Percentiles rank a stretch among this genome's conserved stretches.
phyloP scores from a whole-genome alignment of 2,888 invertebrate genomes.

The Microctonus brassicae region DNA sequence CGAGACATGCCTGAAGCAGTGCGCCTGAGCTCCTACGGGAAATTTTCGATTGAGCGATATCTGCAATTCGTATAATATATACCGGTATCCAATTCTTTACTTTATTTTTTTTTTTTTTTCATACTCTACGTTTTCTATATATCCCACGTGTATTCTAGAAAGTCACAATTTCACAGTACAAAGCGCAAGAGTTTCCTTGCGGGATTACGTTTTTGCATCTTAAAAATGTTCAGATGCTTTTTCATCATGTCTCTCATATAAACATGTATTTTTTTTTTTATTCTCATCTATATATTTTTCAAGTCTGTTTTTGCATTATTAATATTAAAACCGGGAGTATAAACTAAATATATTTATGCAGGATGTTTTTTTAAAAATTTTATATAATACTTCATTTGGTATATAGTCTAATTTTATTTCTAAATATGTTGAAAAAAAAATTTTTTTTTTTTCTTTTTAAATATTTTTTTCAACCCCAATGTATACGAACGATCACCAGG shows the following conservation, averaged over 20 bases:
- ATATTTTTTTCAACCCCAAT: neutral
- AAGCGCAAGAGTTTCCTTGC: constrained; percentile 21
- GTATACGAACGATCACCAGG: neutral
- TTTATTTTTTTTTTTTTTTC: constrained; percentile 7
- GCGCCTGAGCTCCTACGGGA: constrained; percentile 45
- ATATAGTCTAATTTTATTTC: neutral
- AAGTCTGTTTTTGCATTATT: neutral
- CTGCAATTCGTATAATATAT: constrained; percentile 28
- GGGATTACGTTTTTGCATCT: constrained; percentile 34
- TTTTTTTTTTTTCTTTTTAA: neutral
- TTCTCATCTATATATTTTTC: neutral
- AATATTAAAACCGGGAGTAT: neutral
- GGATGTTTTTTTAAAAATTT: neutral
- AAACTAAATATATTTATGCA: neutral
- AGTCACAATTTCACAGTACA: constrained; percentile 38
- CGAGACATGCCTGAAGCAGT: constrained; percentile 24
- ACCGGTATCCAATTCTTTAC: neutral
- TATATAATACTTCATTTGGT: neutral
- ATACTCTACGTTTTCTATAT: neutral
- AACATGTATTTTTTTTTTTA: constrained; percentile 2
- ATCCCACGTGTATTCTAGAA: constrained; percentile 21
- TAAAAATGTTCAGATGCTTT: constrained; percentile 26
- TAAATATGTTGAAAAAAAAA: neutral
- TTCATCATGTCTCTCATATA: constrained; percentile 2
- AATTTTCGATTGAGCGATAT: constrained; percentile 51